Conservation (phyloP, 2,797 vertebrate species). For the Amphiprion clarkii region DNA sequence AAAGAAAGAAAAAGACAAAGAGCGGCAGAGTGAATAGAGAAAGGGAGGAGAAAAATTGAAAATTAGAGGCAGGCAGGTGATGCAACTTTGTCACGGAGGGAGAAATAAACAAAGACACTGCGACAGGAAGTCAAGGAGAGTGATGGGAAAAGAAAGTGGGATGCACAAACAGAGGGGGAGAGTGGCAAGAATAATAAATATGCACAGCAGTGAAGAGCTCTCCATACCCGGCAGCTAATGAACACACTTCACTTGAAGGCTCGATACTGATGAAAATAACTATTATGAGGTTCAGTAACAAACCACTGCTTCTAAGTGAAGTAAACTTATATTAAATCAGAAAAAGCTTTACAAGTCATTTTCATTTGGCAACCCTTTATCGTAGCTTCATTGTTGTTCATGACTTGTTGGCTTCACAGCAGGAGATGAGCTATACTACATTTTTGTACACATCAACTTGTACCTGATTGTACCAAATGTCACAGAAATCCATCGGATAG, state of each 20-base stretch:
- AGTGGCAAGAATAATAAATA: conserved; percentile 56
- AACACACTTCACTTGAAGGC: conserved; percentile 45
- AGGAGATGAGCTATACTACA: not conserved
- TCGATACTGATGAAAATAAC: conserved; percentile 41
- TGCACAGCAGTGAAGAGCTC: conserved; percentile 23
- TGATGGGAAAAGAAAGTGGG: conserved; percentile 48
- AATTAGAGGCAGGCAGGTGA: conserved; percentile 65
- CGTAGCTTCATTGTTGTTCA: not conserved
- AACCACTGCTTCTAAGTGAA: not conserved
- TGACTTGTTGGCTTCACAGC: not conserved
- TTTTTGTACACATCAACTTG: not conserved
- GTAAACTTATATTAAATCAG: conserved; percentile 13
- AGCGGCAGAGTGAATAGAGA: conserved; percentile 41
- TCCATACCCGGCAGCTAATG: conserved; percentile 40
- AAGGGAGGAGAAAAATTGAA: conserved; percentile 42
- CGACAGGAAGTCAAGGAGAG: conserved; percentile 50
- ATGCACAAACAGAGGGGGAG: conserved; percentile 33
- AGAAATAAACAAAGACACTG: conserved; percentile 61
- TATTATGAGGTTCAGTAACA: conserved; percentile 5
- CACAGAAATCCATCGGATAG: not conserved
- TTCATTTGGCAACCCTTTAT: not conserved
- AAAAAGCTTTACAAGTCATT: conserved; percentile 2
- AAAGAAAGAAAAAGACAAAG: conserved; percentile 35
- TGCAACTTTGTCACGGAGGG: conserved; percentile 62
- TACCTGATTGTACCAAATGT: not conserved